A percentile compares a stretch with the other conserved stretches of the same genome.
Evolutionary conservation across 2,888 invertebrate species (phyloP).

Genomic region (Drosophila formosana): DNA sequence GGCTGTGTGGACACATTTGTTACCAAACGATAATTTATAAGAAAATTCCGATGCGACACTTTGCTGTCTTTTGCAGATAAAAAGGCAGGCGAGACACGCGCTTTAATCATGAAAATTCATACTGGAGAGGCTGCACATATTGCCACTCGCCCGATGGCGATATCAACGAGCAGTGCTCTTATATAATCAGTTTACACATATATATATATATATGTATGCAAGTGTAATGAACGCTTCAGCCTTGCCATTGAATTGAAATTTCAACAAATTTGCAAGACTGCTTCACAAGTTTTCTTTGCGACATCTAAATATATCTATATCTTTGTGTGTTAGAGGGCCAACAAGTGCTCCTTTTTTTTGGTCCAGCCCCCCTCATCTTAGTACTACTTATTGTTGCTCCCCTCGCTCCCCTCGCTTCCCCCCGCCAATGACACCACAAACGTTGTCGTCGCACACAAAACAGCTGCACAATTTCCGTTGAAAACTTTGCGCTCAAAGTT

Average conservation of each 20-base stretch:
- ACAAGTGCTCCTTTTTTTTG: constrained; percentile 46
- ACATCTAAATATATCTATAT: constrained; percentile 36
- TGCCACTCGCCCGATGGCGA: constrained; percentile 35
- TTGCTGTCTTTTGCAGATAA: constrained; percentile 66
- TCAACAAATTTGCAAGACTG: constrained; percentile 61
- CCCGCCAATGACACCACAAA: constrained; percentile 1
- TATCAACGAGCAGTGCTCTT: constrained; percentile 14
- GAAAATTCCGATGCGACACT: constrained; percentile 62
- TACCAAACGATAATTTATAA: constrained; percentile 76
- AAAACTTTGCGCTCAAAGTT: constrained; percentile 70
- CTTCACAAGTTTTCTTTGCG: constrained; percentile 32
- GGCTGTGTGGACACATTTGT: constrained; percentile 75
- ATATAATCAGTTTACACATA: constrained; percentile 10
- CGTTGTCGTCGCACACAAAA: constrained; percentile 64
- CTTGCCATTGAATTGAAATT: constrained; percentile 70
- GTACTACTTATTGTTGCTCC: background rate
- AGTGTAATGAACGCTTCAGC: background rate
- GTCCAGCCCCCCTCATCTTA: background rate
- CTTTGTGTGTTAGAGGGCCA: constrained; percentile 42
- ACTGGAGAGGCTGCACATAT: constrained; percentile 54
- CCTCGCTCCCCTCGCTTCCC: background rate
- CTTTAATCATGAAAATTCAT: constrained; percentile 78
- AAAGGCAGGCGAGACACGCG: constrained; percentile 57
- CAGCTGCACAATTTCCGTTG: constrained; percentile 77
- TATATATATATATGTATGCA: background rate